Evolutionary conservation across 2,797 vertebrate species (phyloP).

Genomic region (Poecile montanus): DNA sequence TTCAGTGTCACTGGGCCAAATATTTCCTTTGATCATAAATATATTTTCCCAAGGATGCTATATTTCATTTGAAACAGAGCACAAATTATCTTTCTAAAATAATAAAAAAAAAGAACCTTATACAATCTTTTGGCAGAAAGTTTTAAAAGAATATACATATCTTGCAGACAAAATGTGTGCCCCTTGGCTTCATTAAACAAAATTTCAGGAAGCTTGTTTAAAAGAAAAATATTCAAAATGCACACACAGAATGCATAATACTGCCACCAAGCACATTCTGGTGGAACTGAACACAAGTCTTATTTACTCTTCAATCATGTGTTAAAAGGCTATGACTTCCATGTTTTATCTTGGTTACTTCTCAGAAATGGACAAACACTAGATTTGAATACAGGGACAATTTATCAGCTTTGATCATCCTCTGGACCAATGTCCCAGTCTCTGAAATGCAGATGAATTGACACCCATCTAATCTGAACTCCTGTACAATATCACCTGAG

Average conservation of each 20-base stretch:
- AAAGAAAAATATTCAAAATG: conserved; percentile 37
- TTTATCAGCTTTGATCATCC: background rate
- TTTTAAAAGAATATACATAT: conserved; percentile 24
- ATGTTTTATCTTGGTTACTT: background rate
- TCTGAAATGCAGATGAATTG: background rate
- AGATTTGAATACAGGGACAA: background rate
- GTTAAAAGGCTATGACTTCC: background rate
- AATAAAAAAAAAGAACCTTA: background rate
- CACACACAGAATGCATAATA: conserved; percentile 19
- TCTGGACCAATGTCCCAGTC: background rate
- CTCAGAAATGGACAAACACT: background rate
- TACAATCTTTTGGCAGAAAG: conserved; percentile 14
- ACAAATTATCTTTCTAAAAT: conserved; percentile 25
- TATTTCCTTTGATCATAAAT: conserved; percentile 43
- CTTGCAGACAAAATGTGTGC: conserved; percentile 29
- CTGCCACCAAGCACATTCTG: conserved; percentile 31
- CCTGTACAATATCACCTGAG: background rate
- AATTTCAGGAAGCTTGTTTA: conserved; percentile 41
- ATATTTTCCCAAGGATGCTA: conserved; percentile 36
- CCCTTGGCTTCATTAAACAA: conserved; percentile 15
- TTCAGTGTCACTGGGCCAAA: background rate
- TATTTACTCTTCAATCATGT: background rate
- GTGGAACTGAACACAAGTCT: conserved; percentile 39
- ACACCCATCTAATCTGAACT: background rate
- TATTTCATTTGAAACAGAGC: conserved; percentile 38